Evolutionary conservation across 2,888 invertebrate genomes (phyloP).

Genomic region (Calliphora vomitoria): DNA sequence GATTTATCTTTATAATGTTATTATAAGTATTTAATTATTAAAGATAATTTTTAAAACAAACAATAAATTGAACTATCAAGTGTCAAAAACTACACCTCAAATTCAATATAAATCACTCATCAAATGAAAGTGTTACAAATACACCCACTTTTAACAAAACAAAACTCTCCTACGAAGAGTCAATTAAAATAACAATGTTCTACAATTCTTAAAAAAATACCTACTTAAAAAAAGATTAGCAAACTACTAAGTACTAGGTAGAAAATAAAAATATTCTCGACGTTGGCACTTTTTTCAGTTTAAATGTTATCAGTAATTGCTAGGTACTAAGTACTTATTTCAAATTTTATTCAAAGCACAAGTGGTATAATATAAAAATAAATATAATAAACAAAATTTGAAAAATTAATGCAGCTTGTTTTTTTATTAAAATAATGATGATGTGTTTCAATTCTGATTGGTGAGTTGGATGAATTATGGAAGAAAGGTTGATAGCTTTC

Average conservation of each 20-base stretch:
- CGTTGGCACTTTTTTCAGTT: constrained; percentile 11
- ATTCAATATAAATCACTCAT: not conserved
- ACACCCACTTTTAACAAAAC: not conserved
- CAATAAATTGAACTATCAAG: not conserved
- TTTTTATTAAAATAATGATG: constrained; percentile 38
- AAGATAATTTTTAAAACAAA: not conserved
- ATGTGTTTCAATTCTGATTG: constrained; percentile 53
- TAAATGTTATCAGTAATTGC: constrained; percentile 35
- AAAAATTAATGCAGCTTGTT: constrained; percentile 18
- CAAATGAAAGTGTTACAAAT: not conserved
- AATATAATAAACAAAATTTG: constrained; percentile 16
- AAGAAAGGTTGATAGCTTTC: constrained; percentile 17
- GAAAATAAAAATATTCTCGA: not conserved
- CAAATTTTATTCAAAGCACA: not conserved
- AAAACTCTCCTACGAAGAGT: not conserved
- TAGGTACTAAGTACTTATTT: constrained; percentile 11
- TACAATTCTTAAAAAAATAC: not conserved
- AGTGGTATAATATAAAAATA: constrained; percentile 13
- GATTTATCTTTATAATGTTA: not conserved
- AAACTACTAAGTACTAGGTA: not conserved
- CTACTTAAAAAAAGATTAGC: not conserved
- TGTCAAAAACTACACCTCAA: too few relatives aligned
- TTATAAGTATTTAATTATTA: not conserved
- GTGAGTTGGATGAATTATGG: constrained; percentile 10
- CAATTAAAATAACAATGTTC: not conserved